A percentile compares a stretch with the other conserved stretches of the same genome.
phyloP scores from a whole-genome alignment of 2,888 invertebrate genomes.

The Steinernema scapterisci region DNA sequence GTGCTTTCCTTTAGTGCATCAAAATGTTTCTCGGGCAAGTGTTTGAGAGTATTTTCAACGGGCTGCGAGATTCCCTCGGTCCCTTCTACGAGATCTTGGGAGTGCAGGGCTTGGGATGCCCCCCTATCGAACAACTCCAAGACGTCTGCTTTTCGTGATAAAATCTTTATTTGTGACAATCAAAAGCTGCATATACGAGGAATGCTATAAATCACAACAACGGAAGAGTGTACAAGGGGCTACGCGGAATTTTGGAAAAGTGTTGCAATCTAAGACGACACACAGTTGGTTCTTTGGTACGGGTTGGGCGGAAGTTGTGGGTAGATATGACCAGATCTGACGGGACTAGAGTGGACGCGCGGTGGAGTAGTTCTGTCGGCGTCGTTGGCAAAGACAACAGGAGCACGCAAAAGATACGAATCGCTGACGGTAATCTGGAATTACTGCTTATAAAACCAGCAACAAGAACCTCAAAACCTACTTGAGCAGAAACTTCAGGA shows the following conservation, averaged over 20 bases:
- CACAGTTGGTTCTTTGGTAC: constrained; percentile 11
- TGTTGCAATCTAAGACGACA: neutral
- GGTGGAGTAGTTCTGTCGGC: neutral
- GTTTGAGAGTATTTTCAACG: no score
- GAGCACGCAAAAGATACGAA: constrained; percentile 28
- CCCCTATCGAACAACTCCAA: no score
- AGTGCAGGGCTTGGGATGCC: no score
- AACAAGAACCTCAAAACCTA: constrained; percentile 20
- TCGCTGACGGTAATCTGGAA: constrained; percentile 38
- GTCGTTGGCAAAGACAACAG: neutral
- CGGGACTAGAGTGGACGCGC: neutral
- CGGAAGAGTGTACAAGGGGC: neutral
- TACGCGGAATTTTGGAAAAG: neutral
- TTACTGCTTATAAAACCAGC: neutral
- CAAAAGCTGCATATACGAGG: constrained; percentile 10
- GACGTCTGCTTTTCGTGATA: neutral
- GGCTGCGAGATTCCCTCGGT: no score
- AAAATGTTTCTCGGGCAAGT: no score
- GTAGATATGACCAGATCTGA: constrained; percentile 31
- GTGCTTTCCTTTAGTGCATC: no score
- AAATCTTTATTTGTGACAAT: constrained; percentile 1
- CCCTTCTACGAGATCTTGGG: no score
- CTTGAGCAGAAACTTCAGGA: constrained; percentile 14
- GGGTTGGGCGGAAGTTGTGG: constrained; percentile 33
- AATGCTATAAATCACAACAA: constrained; percentile 17